These are phyloP conservation scores for Marronus borbonicus DNA, from an alignment of 2,888 invertebrate species.

Conservation along the genomic window DNA sequence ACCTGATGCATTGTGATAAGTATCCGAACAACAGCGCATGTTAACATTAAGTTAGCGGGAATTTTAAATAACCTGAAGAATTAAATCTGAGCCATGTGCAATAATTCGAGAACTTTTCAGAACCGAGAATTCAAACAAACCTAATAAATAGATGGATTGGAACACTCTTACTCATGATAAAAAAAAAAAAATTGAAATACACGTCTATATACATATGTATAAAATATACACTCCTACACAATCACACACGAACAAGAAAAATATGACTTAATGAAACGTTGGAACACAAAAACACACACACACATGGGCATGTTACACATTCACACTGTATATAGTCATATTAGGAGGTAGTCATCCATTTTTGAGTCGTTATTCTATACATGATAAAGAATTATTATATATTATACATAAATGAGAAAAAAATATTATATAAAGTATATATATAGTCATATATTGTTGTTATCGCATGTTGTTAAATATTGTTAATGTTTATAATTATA, in stretches of 20 bases:
- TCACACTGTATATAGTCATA: constrained; percentile 52
- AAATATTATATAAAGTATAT: constrained; percentile 61
- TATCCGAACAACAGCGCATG: too few relatives aligned
- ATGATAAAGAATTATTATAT: constrained; percentile 47
- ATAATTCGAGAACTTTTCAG: too few relatives aligned
- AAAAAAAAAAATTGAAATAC: neutral
- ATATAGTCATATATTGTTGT: constrained; percentile 67
- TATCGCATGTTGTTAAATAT: constrained; percentile 72
- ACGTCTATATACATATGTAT: constrained; percentile 21
- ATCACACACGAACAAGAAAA: constrained; percentile 16
- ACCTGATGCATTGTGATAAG: too few relatives aligned
- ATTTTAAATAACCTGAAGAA: too few relatives aligned
- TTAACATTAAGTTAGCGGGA: too few relatives aligned
- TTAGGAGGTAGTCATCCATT: constrained; percentile 65
- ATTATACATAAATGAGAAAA: constrained; percentile 57
- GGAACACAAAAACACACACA: neutral
- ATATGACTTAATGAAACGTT: neutral
- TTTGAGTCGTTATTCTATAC: constrained; percentile 65
- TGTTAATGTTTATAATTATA: constrained; percentile 67
- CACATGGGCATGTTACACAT: constrained; percentile 60
- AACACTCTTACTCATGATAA: constrained; percentile 14
- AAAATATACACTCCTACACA: constrained; percentile 14
- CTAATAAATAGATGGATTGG: neutral
- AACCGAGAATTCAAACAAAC: too few relatives aligned
- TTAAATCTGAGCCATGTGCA: too few relatives aligned